Conservation (phyloP, 2,113 vertebrate genomes). For the Theristicus caerulescens region DNA sequence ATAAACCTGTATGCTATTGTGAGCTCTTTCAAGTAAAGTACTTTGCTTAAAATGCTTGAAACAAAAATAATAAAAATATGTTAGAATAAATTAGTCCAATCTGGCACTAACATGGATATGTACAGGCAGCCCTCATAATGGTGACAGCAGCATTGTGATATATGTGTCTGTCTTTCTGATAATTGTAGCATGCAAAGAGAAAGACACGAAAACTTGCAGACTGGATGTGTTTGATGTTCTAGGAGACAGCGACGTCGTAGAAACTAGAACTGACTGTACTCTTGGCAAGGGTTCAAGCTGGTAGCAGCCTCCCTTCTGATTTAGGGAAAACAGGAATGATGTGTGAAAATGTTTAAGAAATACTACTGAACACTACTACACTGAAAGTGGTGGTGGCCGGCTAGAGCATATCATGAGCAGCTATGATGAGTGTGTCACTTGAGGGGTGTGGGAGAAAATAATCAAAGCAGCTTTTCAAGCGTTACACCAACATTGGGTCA, state of each 20-base stretch:
- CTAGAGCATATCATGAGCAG: too few species aligned
- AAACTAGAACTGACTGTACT: background rate
- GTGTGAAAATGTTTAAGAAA: background rate
- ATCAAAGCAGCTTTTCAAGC: background rate
- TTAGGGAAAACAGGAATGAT: background rate
- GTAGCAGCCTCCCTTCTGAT: background rate
- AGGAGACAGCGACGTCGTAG: background rate
- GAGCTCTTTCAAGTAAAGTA: background rate
- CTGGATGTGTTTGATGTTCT: background rate
- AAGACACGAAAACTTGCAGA: background rate
- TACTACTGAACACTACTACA: background rate
- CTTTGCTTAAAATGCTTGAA: background rate
- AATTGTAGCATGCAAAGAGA: too few species aligned
- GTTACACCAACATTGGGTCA: background rate
- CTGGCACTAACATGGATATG: background rate
- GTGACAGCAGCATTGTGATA: background rate
- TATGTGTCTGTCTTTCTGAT: background rate
- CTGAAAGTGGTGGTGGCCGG: background rate
- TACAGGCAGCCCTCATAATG: background rate
- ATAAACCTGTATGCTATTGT: background rate
- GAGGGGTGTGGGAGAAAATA: background rate
- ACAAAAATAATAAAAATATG: background rate
- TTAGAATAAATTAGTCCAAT: background rate
- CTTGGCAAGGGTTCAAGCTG: background rate
- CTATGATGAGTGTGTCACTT: background rate